Conservation (phyloP, 2,888 invertebrate genomes). For the Ligdia adustata region DNA sequence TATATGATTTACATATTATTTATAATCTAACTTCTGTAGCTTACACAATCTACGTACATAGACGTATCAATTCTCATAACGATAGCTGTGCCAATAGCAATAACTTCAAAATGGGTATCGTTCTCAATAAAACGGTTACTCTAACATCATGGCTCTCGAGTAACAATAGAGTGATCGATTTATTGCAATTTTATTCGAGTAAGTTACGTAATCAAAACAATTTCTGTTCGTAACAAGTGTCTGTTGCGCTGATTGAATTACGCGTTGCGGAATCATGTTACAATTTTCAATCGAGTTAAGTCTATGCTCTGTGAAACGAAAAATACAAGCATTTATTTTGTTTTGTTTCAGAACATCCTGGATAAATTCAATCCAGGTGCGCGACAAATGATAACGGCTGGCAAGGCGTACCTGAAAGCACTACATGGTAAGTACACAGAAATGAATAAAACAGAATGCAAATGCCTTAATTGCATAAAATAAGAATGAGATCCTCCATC, state of each 20-base stretch:
- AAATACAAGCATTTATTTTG: no score
- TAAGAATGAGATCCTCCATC: conserved; percentile 12
- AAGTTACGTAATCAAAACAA: conserved; percentile 31
- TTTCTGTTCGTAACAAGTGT: conserved; percentile 19
- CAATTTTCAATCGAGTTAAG: conserved; percentile 10
- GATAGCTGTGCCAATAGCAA: no score
- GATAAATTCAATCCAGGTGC: conserved; percentile 98
- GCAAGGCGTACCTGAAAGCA: conserved; percentile 97
- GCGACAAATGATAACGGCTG: conserved; percentile 96
- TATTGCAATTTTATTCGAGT: conserved; percentile 34
- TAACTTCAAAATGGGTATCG: conserved; percentile 40
- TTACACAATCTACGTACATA: no score
- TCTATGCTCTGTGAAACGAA: conserved; percentile 6
- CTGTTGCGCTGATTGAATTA: conserved; percentile 12
- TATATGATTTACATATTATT: no score
- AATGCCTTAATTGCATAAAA: conserved; percentile 13
- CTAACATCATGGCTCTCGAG: conserved; percentile 33
- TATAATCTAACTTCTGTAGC: no score
- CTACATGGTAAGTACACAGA: conserved; percentile 91
- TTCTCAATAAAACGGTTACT: conserved; percentile 38
- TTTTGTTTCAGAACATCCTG: conserved; percentile 94
- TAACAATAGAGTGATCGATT: conserved; percentile 47
- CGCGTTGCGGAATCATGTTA: conserved; percentile 11
- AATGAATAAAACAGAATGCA: neutral
- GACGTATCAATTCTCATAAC: no score